Evolutionary conservation across 2,888 invertebrate species (phyloP), one percentile per base, ranked within the genome.

Genomic region (Polia nebulosa): DNA sequence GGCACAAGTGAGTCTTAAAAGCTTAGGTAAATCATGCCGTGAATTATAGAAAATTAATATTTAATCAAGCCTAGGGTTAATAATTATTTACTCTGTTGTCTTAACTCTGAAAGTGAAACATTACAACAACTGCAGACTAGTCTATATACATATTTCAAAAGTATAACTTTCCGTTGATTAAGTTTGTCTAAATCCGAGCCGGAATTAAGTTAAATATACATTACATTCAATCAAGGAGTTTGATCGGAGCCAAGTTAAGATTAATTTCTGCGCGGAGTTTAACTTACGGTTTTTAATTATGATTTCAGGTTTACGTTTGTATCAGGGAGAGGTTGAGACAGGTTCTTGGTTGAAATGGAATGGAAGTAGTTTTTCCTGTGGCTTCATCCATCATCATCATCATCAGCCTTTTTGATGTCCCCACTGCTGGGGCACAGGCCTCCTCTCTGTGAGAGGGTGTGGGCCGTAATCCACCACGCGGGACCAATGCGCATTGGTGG

Each of bases 191-290:
- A 65, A 67, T 59, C 27, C 2, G 17, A 64, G 47, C 17, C 27
- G n/a, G 39, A 66, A 76, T 69, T 61, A 65, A 82, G 68, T 76
- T 81, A 71, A 76, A 76, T 76, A 73, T 59, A 76, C 70, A 62
- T 73, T 67, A 71, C 34, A 64, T 69, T 67, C 57, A 76, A 82
- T 82, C 62, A 66, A 61, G 41, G 56, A 73, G 41, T 73, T 79
- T 70, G 58, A 82, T 80, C 66, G 63, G 59, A 82, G 61, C 51
- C 52, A 57, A 71, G 57, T 69, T 59, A 20, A 53, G 65, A 79
- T 74, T 79, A 69, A 78, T 73, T 79, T 67, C 32, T 41, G 41
- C 27, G 29, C 22, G 0, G 13, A 45, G 57, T 78, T 73, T 61
- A 51, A 39, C 44, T 61, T 67, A 56, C 15, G 17, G 34, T 57